Base-by-base conservation (phyloP, 2,797 vertebrate genomes). In the Peromyscus aztecus region DNA sequence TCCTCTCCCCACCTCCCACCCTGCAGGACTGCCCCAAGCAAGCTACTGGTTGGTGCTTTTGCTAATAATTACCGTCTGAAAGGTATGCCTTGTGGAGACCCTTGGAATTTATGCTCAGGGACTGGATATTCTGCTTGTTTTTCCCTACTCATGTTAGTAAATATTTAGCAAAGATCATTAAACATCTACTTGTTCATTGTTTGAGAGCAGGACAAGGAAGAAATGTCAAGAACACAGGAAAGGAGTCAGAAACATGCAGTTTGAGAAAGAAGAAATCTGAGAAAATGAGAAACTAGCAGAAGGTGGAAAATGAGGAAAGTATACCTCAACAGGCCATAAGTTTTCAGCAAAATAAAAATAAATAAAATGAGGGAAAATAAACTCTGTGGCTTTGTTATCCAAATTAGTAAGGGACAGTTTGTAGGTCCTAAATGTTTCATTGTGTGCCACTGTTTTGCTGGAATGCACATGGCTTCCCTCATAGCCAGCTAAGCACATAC, bases 331-430 rank as follows among this genome's bases (percentile, higher is more conserved):
- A 81, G n/a, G 49, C 16, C n/a, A 5, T 19, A 31, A 12, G 46
- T 78, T 92, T 95, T 90, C 43, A 84, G 40, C 61, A 61, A 84
- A 91, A 96, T 34, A 82, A 92, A 96, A 95, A 90, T 90, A 94
- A 92, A 75, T 69, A 96, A 96, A 93, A 95, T 86, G 78, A 76
- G 55, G 24, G 75, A 96, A 97, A 95, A 87, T 91, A 89, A 92
- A 84, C 49, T 93, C 75, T 67, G 55, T 89, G 92, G 4, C 46
- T 91, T 76, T 77, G 49, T 94, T 97, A 86, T 67, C 49, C 92
- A 97, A 92, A 95, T 95, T 91, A 97, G 95, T 69, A 97, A 91
- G 87, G 81, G 92, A 73, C 89, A 93, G 63, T 93, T 96, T 95
- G 93, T 97, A 90, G 86, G 40, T 83, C 94, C 94, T 96, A 96